Percentiles rank a stretch among this genome's conserved stretches.
phyloP scores from a whole-genome alignment of 2,888 invertebrate species.

The Aleiodes testaceus region DNA sequence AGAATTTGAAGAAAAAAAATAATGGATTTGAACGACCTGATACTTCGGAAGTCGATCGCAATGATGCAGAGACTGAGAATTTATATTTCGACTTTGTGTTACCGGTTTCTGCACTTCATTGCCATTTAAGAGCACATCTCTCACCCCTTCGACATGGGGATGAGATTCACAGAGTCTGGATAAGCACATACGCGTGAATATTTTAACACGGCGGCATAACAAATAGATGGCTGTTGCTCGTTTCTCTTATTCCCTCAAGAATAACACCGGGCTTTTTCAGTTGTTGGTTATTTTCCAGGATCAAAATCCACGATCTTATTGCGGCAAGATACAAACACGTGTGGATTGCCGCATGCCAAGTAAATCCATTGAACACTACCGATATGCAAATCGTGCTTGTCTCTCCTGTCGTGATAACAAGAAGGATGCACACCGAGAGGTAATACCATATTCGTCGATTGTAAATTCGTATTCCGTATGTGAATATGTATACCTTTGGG shows the following conservation, averaged over 20 bases:
- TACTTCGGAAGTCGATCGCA: slow-evolving; percentile 17
- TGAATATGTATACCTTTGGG: slow-evolving; percentile 7
- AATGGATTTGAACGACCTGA: slow-evolving; percentile 4
- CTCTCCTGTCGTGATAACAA: slow-evolving; percentile 52
- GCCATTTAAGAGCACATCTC: not conserved
- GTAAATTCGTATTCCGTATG: slow-evolving; percentile 34
- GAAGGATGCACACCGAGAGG: slow-evolving; percentile 55
- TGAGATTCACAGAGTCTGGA: not conserved
- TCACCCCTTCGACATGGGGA: not conserved
- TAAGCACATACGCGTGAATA: slow-evolving; percentile 6
- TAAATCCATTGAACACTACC: slow-evolving; percentile 52
- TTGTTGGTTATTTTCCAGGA: not conserved
- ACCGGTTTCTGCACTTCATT: not conserved
- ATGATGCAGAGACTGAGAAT: not conserved
- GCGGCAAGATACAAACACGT: slow-evolving; percentile 34
- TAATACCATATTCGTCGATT: slow-evolving; percentile 53
- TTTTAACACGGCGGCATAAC: not conserved
- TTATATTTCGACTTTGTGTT: not conserved
- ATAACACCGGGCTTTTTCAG: too few species aligned
- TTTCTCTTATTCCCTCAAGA: not conserved
- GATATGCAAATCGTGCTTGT: slow-evolving; percentile 56
- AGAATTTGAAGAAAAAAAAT: slow-evolving; percentile 21
- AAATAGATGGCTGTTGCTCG: not conserved
- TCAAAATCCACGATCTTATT: slow-evolving; percentile 29
- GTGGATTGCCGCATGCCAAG: slow-evolving; percentile 30